Evolutionary conservation across 1,140 invertebrate species (phyloP), one percentile per base, ranked within the genome.

Genomic region (Varroa destructor): DNA sequence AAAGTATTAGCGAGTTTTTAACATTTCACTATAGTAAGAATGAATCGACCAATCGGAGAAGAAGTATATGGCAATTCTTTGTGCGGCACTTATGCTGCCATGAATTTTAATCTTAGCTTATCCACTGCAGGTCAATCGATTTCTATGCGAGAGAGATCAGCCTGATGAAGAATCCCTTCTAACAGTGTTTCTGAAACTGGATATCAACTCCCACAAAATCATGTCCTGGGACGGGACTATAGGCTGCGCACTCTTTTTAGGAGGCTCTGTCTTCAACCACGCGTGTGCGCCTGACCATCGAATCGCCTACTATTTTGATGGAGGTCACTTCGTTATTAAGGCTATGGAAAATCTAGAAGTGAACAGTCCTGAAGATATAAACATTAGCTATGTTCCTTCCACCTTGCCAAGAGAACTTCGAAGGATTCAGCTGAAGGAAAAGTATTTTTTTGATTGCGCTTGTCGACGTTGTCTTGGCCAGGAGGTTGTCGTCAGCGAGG

Each of bases 181-280:
- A 1, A 67, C 61, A 46, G 40, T 40, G 3, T 67, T 67, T 46
- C 12, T 67, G 40, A 67, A 67, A 40, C 40, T 67, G 61, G 61
- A 67, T 37, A 67, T 67, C 61, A 67, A 67, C 61, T 43, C 61
- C 40, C 61, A 67, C 40, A 12, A 67, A 37, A 46, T 67, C 37
- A 67, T 37, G 12, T 67, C 61, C 3, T 67, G 61, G 61, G 61
- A 67, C 37, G 61, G 61, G 1, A 12, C 61, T 40, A 67, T 67
- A 37, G 61, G 61, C 5, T 67, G 61, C 37, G 61, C 61, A 43
- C 14, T 67, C 40, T 67, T 36, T 37, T 46, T 67, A 12, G 61
- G 61, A n/a, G 61, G 61, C 1, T 67, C 61, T 1, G 40, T 67
- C 61, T 12, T 67, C 40, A 37, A 67, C 46, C 61, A 67, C 40